Percentiles rank a stretch among this genome's conserved stretches.
Evolutionary conservation across 2,888 invertebrate genomes (phyloP).

Genomic region (Agapostemon virescens): DNA sequence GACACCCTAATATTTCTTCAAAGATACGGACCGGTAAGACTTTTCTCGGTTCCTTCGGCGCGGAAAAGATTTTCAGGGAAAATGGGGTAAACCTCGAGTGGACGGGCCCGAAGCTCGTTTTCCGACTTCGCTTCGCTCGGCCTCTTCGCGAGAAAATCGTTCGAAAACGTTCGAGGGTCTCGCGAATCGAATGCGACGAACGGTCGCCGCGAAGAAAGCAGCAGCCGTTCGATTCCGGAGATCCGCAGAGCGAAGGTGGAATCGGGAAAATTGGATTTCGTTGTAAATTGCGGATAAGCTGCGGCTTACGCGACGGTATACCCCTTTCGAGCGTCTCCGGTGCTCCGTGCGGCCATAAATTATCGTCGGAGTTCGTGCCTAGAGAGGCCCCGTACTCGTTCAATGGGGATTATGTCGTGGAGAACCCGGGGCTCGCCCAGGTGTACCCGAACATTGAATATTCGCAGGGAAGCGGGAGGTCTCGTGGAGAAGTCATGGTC

Average conservation of each 20-base stretch:
- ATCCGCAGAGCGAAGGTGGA: conserved; percentile 65
- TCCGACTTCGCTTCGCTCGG: no score
- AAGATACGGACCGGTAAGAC: no score
- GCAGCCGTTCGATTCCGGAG: conserved; percentile 14
- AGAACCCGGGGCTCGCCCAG: conserved; percentile 23
- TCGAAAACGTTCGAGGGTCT: no score
- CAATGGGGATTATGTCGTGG: conserved; percentile 61
- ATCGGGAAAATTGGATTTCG: conserved; percentile 71
- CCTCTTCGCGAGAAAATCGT: no score
- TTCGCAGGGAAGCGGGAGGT: conserved; percentile 16
- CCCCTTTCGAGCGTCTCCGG: conserved; percentile 42
- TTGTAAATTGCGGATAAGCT: conserved; percentile 74
- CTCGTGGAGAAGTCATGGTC: conserved; percentile 33
- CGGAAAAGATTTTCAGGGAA: no score
- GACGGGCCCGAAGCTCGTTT: no score
- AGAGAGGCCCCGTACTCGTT: conserved; percentile 39
- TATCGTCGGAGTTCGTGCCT: conserved; percentile 46
- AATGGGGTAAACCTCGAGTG: no score
- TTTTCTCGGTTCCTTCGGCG: no score
- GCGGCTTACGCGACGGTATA: conserved; percentile 62
- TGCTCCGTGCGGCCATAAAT: conserved; percentile 62
- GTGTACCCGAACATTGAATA: conserved; percentile 43
- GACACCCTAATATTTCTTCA: no score
- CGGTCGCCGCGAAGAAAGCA: neutral
- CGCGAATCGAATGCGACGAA: no score